Percentiles rank a stretch among this genome's conserved stretches.
Evolutionary conservation across 2,888 invertebrate genomes (phyloP).

Genomic region (Thereva unica): DNA sequence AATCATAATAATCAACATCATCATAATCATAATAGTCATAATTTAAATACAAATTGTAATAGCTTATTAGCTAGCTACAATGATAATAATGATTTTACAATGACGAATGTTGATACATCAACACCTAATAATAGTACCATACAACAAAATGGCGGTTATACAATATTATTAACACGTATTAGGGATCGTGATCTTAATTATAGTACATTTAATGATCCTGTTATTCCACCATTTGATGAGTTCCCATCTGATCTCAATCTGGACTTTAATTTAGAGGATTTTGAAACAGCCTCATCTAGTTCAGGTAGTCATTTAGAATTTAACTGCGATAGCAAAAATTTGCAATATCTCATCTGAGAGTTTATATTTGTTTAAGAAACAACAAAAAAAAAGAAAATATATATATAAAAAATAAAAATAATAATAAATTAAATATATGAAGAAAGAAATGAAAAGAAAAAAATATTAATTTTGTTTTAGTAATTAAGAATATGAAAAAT

Average conservation of each 20-base stretch:
- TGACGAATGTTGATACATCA: not conserved
- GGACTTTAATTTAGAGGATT: conserved; percentile 38
- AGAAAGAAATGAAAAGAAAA: conserved; percentile 15
- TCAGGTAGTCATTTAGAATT: conserved; percentile 45
- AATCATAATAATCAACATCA: conserved; percentile 29
- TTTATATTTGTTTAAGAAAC: conserved; percentile 29
- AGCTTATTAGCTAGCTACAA: conserved; percentile 19
- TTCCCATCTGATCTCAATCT: conserved; percentile 38
- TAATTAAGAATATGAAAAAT: too few species aligned
- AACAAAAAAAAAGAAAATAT: conserved; percentile 15
- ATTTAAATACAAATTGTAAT: conserved; percentile 20
- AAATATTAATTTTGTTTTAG: too few species aligned
- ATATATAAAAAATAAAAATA: not conserved
- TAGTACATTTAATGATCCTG: conserved; percentile 23
- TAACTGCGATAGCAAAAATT: conserved; percentile 40
- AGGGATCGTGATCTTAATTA: conserved; percentile 37
- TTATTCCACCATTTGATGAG: conserved; percentile 8
- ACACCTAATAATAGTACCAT: conserved; percentile 15
- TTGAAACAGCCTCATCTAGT: conserved; percentile 41
- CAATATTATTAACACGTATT: conserved; percentile 31
- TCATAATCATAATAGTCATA: conserved; percentile 11
- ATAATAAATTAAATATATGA: not conserved
- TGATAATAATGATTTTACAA: conserved; percentile 19
- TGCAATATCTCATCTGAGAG: conserved; percentile 38
- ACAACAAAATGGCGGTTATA: conserved; percentile 31